Conservation (phyloP, 2,888 invertebrate species). For the Andrena haemorrhoa region DNA sequence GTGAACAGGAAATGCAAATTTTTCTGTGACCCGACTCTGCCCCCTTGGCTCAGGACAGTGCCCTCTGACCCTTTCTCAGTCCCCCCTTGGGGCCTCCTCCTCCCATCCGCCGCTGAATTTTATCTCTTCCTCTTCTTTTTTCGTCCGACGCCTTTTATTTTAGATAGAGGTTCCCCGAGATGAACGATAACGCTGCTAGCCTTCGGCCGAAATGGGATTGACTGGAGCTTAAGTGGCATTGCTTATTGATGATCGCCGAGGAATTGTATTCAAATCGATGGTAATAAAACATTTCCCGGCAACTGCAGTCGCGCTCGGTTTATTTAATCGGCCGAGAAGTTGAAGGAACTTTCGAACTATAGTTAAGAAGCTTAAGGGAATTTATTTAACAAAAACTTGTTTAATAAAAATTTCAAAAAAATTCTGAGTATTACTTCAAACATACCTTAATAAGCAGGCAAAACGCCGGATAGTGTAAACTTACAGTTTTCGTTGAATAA, state of each 20-base stretch:
- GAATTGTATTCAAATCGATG: background rate
- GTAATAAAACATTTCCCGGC: background rate
- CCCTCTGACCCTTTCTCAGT: conserved; percentile 74
- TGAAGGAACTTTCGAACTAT: too few relatives aligned
- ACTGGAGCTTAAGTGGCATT: background rate
- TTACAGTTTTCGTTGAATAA: too few relatives aligned
- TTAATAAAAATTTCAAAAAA: too few relatives aligned
- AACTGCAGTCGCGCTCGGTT: too few relatives aligned
- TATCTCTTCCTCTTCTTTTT: conserved; percentile 16
- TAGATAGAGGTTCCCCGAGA: background rate
- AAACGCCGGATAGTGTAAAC: too few relatives aligned
- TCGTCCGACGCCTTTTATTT: conserved; percentile 3
- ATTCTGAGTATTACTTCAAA: too few relatives aligned
- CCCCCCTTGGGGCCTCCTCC: conserved; percentile 25
- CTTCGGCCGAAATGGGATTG: background rate
- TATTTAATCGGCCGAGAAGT: too few relatives aligned
- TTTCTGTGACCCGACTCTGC: conserved; percentile 64
- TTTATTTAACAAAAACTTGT: too few relatives aligned
- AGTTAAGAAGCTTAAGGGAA: too few relatives aligned
- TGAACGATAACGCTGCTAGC: background rate
- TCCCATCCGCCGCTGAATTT: conserved; percentile 20
- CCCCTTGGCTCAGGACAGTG: conserved; percentile 70
- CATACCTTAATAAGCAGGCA: too few relatives aligned
- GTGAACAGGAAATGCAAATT: conserved; percentile 80
- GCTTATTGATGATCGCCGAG: background rate